Evolutionary conservation across 2,113 vertebrate species (phyloP).

Genomic region (Sceloporus tristichus): DNA sequence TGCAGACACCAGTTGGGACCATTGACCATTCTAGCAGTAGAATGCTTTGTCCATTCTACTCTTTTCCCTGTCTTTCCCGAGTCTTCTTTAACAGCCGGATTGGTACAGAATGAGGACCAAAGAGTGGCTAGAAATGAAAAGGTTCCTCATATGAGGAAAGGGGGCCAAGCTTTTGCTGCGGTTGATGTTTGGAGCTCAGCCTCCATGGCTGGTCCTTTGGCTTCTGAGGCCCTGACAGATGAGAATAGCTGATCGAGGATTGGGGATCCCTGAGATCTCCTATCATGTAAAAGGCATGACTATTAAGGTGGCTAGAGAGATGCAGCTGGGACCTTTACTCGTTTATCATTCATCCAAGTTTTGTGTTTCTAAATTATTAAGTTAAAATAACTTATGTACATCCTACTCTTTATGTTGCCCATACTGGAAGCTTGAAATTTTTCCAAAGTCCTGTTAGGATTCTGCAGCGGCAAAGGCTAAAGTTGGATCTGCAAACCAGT

Average conservation of each 20-base stretch:
- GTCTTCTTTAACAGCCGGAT: background rate
- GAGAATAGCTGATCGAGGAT: too few species aligned
- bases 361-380: constrained; percentile 5
- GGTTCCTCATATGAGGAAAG: too few species aligned
- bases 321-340: background rate
- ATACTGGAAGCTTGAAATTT: background rate
- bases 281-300: background rate
- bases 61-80: too few species aligned
- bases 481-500: background rate
- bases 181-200: background rate
- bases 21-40: background rate
- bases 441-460: background rate
- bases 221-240: background rate
- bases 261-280: too few species aligned
- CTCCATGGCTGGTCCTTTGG: background rate
- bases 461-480: background rate
- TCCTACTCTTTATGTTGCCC: background rate
- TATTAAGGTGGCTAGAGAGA: background rate
- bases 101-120: background rate
- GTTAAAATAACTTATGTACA: background rate
- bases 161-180: too few species aligned
- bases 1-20: background rate
- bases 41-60: background rate
- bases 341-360: background rate
- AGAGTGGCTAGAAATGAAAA: background rate